Percentiles rank a stretch among this genome's conserved stretches.
Conservation (phyloP, 2,888 invertebrate genomes). For the Drosophila trichaetosa region DNA sequence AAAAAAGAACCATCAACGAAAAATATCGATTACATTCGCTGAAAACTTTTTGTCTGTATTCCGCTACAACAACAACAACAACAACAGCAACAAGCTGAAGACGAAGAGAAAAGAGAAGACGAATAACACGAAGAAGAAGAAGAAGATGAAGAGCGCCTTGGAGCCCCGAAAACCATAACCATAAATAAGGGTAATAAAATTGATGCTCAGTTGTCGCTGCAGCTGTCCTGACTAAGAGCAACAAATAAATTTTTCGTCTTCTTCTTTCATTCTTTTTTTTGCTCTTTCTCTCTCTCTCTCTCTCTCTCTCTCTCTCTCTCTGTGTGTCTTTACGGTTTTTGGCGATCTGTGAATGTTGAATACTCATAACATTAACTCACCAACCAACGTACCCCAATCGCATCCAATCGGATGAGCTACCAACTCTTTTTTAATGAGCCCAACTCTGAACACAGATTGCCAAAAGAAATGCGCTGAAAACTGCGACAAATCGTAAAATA, state of each 20-base stretch:
- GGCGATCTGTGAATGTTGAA: slow-evolving; percentile 53
- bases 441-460: slow-evolving; percentile 4
- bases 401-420: slow-evolving; percentile 18
- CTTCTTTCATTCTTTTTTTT: neutral
- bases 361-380: slow-evolving; percentile 75
- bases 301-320: neutral
- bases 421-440: slow-evolving; percentile 45
- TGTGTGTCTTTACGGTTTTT: slow-evolving; percentile 14
- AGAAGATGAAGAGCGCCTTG: slow-evolving; percentile 28
- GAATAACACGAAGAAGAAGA: slow-evolving; percentile 14
- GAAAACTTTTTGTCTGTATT: slow-evolving; percentile 63
- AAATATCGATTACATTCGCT: slow-evolving; percentile 77
- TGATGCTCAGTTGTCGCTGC: slow-evolving; percentile 76
- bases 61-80: slow-evolving; percentile 14
- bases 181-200: slow-evolving; percentile 79
- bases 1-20: slow-evolving; percentile 29
- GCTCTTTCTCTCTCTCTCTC: neutral
- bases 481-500: neutral
- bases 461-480: slow-evolving; percentile 1
- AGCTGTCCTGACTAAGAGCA: slow-evolving; percentile 51
- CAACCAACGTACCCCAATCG: slow-evolving; percentile 6
- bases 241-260: slow-evolving; percentile 60
- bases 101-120: slow-evolving; percentile 9
- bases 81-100: slow-evolving; percentile 1
- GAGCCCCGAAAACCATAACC: slow-evolving; percentile 62